A percentile compares a stretch with the other conserved stretches of the same genome.
Conservation (phyloP, 2,113 vertebrate species). For the Hyla sarda region DNA sequence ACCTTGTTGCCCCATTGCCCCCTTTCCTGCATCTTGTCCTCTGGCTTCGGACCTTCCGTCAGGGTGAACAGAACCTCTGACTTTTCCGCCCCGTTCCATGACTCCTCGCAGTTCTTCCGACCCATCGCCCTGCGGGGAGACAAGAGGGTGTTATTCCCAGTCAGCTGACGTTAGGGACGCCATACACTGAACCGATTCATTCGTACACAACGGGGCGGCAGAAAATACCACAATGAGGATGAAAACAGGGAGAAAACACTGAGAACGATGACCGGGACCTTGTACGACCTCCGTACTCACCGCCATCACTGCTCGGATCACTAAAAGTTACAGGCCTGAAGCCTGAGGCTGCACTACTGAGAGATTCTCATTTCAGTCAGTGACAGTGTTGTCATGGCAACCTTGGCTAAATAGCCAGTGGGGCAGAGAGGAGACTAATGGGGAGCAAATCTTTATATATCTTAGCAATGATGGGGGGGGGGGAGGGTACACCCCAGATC, state of each 20-base stretch:
- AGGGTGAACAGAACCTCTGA: not conserved
- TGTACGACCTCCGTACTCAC: no score
- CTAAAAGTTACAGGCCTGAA: not conserved
- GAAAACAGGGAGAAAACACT: not conserved
- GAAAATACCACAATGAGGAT: not conserved
- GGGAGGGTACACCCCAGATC: no score
- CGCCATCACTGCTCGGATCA: not conserved
- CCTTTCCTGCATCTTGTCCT: slow-evolving; percentile 68
- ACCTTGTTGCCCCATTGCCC: slow-evolving; percentile 88
- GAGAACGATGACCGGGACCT: not conserved
- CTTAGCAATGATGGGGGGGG: no score
- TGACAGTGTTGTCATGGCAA: not conserved
- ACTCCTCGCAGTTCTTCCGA: slow-evolving; percentile 25
- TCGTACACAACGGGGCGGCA: not conserved
- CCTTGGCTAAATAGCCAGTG: not conserved
- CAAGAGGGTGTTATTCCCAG: not conserved
- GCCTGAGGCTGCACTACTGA: slow-evolving; percentile 1
- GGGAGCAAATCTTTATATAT: no score
- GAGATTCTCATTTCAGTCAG: no score
- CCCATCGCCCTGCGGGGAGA: slow-evolving; percentile 26
- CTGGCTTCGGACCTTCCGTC: not conserved
- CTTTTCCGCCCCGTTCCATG: slow-evolving; percentile 25
- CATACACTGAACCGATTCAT: not conserved
- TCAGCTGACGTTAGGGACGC: slow-evolving; percentile 4
- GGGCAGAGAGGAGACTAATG: no score